Evolutionary conservation across 2,113 vertebrate species (phyloP).

Genomic region (Phaethornis superciliosus): DNA sequence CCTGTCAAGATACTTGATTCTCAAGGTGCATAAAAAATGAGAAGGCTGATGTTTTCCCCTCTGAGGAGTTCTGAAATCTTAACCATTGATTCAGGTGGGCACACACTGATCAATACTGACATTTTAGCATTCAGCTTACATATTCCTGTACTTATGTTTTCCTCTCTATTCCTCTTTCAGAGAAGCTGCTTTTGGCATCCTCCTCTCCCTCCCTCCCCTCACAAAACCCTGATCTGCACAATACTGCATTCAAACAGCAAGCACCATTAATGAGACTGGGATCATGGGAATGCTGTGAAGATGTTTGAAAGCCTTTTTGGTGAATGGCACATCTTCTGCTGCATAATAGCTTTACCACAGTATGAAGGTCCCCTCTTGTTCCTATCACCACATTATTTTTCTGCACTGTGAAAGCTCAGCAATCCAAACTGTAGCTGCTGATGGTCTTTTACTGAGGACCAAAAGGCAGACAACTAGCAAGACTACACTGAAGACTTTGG

Average conservation of each 20-base stretch:
- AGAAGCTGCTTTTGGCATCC: background rate
- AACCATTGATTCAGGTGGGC: background rate
- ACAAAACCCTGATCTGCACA: background rate
- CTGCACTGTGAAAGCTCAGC: background rate
- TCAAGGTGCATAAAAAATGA: background rate
- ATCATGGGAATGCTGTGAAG: background rate
- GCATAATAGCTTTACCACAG: background rate
- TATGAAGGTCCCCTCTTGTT: background rate
- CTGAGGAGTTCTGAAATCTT: background rate
- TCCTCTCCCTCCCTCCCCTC: background rate
- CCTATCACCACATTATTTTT: background rate
- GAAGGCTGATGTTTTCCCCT: background rate
- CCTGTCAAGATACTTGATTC: background rate
- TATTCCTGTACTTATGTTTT: background rate
- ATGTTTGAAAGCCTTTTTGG: background rate
- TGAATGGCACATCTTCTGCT: background rate
- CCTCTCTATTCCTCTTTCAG: background rate
- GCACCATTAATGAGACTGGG: background rate
- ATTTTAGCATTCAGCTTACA: background rate
- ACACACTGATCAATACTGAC: background rate
- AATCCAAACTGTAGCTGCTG: background rate
- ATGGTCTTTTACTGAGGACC: fast-evolving
- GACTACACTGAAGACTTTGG: background rate
- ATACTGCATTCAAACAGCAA: background rate
- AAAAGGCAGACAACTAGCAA: background rate